Base-by-base conservation (phyloP, 2,113 vertebrate species). In the Murina feae region DNA sequence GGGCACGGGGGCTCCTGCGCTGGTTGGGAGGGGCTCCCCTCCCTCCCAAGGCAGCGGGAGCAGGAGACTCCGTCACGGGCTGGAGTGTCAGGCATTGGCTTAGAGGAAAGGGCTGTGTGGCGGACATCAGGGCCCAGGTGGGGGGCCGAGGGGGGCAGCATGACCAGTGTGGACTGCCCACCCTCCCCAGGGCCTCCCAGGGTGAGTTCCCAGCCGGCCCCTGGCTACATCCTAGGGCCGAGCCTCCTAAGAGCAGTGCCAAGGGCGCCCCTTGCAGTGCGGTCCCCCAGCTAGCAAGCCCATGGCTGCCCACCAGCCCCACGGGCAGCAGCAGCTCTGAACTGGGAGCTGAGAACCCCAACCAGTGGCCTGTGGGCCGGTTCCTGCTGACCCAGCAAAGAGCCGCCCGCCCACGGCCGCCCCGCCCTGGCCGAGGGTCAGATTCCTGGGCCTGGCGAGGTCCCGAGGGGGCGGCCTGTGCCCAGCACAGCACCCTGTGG, bases 11-110 rank as follows among this genome's bases (percentile, higher is more conserved):
- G 10, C 12, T 74, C 75, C 85, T 10, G 74, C 23, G 44, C 66
- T 1, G 0, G 23, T 0, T 3, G 37, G 1, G 0, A 3, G 69
- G 60, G 65, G 30, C 30, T n/a, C n/a, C n/a, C n/a, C n/a, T n/a
- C n/a, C n/a, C n/a, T n/a, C n/a, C n/a, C n/a, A n/a, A n/a, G n/a
- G 85, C 42, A 35, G 32, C 5, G 42, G 42, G 42, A 44, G 5
- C 42, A 44, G 42, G 42, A 44, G 42, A 8, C 42, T 8, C 42
- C 42, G 42, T 44, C 42, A 5, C 5, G 42, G 42, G 42, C 42
- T 44, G 42, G 6, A 44, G 42, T 6, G 47, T 13, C 47, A 1
- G 13, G 47, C 47, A 14, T 14, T 14, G 47, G 47, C 47, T 49
- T 2, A 49, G 44, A 47, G 47, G 47, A 12, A 49, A 49, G 47